Evolutionary conservation across 92 coral and sea anemone genomes (phyloP).

Genomic region (Palythoa grandiflora): DNA sequence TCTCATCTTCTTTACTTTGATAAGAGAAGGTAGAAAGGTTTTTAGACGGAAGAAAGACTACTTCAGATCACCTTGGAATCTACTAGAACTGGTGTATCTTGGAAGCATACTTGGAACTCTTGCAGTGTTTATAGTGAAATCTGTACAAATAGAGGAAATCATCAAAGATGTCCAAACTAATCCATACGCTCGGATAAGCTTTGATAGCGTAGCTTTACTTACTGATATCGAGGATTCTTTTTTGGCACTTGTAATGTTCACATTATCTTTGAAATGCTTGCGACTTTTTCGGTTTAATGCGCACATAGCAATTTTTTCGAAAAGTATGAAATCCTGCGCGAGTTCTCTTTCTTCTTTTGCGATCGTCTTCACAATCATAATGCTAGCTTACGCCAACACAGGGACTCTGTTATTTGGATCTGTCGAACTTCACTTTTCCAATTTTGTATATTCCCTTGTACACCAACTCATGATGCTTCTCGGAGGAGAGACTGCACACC

Average conservation of each 20-base stretch:
- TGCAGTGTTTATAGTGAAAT: constrained; percentile 59
- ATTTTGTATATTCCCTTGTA: constrained; percentile 57
- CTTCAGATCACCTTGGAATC: constrained; percentile 80
- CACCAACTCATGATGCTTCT: constrained; percentile 81
- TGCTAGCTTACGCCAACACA: constrained; percentile 74
- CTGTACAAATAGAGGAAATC: constrained; percentile 53
- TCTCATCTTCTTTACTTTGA: constrained; percentile 41
- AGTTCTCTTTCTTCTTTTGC: constrained; percentile 68
- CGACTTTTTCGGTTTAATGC: constrained; percentile 76
- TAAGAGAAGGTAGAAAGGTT: constrained; percentile 50
- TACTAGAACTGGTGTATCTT: constrained; percentile 60
- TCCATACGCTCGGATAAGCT: constrained; percentile 84
- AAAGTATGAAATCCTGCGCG: constrained; percentile 58
- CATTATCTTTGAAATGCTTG: constrained; percentile 82
- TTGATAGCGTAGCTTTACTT: constrained; percentile 75
- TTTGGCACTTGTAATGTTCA: constrained; percentile 75
- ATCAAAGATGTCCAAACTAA: constrained; percentile 70
- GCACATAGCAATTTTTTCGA: constrained; percentile 68
- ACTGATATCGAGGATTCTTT: constrained; percentile 71
- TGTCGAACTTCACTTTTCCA: constrained; percentile 68
- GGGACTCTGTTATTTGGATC: constrained; percentile 80
- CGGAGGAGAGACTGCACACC: constrained; percentile 74
- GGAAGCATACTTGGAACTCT: constrained; percentile 60
- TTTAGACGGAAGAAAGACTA: constrained; percentile 39
- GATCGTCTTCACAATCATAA: constrained; percentile 56